A percentile compares a stretch with the other conserved stretches of the same genome.
Evolutionary conservation across 2,888 invertebrate genomes (phyloP).

Genomic region (Lissocephala sabroskyi): DNA sequence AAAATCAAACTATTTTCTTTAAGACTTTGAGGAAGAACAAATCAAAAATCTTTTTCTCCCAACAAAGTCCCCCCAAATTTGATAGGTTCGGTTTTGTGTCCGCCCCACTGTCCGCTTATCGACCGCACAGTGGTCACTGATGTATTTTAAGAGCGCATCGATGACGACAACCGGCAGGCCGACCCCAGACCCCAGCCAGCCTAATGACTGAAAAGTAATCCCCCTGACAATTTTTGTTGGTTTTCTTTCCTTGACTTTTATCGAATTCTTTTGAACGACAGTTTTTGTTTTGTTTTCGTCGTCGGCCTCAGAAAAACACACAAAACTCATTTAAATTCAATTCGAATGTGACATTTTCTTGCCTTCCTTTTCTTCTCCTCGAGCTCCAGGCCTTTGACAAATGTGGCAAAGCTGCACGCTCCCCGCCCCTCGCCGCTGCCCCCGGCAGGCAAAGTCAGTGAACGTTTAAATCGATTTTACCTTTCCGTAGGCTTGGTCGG

Average conservation of each 20-base stretch:
- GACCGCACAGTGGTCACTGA: too few species aligned
- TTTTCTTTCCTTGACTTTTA: conserved; percentile 4
- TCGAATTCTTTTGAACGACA: conserved; percentile 9
- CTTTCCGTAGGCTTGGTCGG: conserved; percentile 32
- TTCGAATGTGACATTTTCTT: conserved; percentile 54
- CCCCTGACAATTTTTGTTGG: background rate
- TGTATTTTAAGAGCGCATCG: too few species aligned
- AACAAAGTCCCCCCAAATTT: too few species aligned
- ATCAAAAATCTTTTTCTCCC: too few species aligned
- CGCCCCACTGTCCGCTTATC: too few species aligned
- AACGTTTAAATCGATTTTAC: conserved; percentile 60
- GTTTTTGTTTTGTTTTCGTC: background rate
- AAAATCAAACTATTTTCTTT: too few species aligned
- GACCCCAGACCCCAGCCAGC: too few species aligned
- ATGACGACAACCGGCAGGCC: too few species aligned
- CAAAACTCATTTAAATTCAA: conserved; percentile 62
- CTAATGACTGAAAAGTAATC: too few species aligned
- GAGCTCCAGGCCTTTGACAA: conserved; percentile 40
- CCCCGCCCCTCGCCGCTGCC: too few species aligned
- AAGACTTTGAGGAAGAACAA: too few species aligned
- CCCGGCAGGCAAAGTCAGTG: conserved; percentile 31
- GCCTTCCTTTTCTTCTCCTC: conserved; percentile 30
- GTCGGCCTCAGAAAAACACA: conserved; percentile 4
- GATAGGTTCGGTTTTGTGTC: too few species aligned
- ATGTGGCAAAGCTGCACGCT: conserved; percentile 34